phyloP scores from a whole-genome alignment of 2,888 invertebrate genomes.

The Andricus curvator region DNA sequence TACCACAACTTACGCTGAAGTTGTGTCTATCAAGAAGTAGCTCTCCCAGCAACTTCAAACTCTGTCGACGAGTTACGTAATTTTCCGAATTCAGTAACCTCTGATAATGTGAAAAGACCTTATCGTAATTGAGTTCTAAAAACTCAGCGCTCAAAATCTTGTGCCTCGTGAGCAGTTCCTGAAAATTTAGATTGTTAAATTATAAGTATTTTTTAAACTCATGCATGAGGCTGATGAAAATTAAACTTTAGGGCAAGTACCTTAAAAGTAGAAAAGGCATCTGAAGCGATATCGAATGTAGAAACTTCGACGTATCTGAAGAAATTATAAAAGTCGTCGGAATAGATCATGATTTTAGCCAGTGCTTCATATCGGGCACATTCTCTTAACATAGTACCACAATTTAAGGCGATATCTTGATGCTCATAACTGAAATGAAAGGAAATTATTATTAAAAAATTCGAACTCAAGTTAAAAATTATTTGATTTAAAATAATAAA shows the following conservation, averaged over 20 bases:
- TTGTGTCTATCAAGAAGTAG: slow-evolving; percentile 98
- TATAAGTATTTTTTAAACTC: not conserved
- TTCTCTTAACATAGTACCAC: slow-evolving; percentile 99
- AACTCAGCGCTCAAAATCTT: slow-evolving; percentile 98
- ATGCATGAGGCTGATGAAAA: not conserved
- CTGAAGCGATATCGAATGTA: slow-evolving; percentile 99
- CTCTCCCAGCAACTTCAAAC: slow-evolving; percentile 98
- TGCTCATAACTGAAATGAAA: slow-evolving; percentile 90
- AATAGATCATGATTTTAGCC: slow-evolving; percentile 98
- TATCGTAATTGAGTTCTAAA: slow-evolving; percentile 99
- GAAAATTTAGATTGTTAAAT: slow-evolving; percentile 67
- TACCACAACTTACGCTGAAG: slow-evolving; percentile 88
- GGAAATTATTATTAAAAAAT: slow-evolving; percentile 32
- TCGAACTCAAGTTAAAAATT: too few relatives aligned
- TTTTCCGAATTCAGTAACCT: slow-evolving; percentile 98
- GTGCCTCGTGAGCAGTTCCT: slow-evolving; percentile 96
- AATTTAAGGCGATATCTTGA: slow-evolving; percentile 99
- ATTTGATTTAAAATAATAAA: too few relatives aligned
- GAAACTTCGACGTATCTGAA: slow-evolving; percentile 99
- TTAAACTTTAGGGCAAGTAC: slow-evolving; percentile 77
- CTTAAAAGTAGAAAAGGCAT: slow-evolving; percentile 99
- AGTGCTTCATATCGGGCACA: slow-evolving; percentile 98
- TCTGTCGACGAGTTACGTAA: slow-evolving; percentile 99
- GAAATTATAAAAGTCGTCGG: slow-evolving; percentile 99
- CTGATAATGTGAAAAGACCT: slow-evolving; percentile 98